Evolutionary conservation across 2,113 vertebrate genomes (phyloP), one percentile per base, ranked within the genome.

Genomic region (Pseudorhombus dupliciocellatus): DNA sequence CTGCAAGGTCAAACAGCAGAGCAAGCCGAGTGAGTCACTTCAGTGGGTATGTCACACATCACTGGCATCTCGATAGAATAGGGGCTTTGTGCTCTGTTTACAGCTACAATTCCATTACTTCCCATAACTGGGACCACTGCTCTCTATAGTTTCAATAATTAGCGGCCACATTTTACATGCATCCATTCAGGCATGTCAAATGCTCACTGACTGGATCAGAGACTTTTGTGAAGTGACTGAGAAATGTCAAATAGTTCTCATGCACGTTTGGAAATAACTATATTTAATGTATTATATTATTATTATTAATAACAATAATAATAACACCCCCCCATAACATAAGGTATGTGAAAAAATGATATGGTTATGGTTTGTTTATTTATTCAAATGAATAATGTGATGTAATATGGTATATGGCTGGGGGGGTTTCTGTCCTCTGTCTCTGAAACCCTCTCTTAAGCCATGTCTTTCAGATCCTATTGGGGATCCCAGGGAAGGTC

Each of bases 1-100:
- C 71, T 55, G 25, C 74, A 79, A 77, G 81, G 73, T 87, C 71
- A 85, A 79, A 78, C 76, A 66, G 44, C 50, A 55, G 74, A 77
- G 28, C 25, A 21, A 42, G 66, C 61, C 28, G 57, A 75, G 37
- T 40, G 68, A 46, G 63, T 73, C 70, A 37, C 48, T 64, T 61
- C 65, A 34, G 5, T 2, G 14, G 58, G 14, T 48, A 50, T 37
- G 68, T 56, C 34, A 69, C 59, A 76, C 75, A 60, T 53, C 58
- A 50, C 25, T 14, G 3, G 42, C 26, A 40, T 2, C 46, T 24
- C 20, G 56, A 59, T 34, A 48, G 57, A 18, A 18, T 20, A 8
- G 22, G 11, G 25, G 52, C 69, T 21, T 28, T 58, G 15, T 7
- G 3, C 64, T 44, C 7, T 55, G 37, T 57, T 72, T 65, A 64